phyloP scores from a whole-genome alignment of 2,888 invertebrate species.

The Oscheius sp. region DNA sequence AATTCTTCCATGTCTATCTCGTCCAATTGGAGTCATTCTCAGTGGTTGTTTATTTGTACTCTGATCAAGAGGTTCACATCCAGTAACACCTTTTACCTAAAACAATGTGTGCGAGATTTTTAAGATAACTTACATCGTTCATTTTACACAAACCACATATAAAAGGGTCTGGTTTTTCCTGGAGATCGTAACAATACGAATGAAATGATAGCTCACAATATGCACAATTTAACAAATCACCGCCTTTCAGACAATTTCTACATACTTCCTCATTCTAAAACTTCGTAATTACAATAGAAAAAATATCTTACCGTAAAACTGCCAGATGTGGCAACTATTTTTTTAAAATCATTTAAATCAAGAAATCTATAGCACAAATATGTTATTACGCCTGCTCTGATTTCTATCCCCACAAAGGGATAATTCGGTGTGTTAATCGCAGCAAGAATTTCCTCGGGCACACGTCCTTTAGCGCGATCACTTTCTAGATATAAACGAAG shows the following conservation, averaged over 20 bases:
- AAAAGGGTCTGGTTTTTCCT: conserved; percentile 92
- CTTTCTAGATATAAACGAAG: conserved; percentile 60
- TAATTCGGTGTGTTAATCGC: conserved; percentile 76
- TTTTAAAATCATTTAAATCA: conserved; percentile 89
- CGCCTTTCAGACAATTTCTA: conserved; percentile 75
- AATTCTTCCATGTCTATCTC: conserved; percentile 93
- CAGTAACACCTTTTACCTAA: conserved; percentile 86
- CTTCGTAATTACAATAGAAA: not conserved
- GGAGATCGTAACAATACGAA: conserved; percentile 91
- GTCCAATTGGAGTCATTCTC: conserved; percentile 92
- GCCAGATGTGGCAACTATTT: conserved; percentile 86
- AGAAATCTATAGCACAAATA: conserved; percentile 94
- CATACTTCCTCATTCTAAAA: conserved; percentile 76
- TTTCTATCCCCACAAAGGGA: conserved; percentile 86
- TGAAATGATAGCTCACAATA: conserved; percentile 98
- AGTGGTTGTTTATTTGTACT: conserved; percentile 87
- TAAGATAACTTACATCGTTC: conserved; percentile 80
- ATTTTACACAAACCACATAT: conserved; percentile 87
- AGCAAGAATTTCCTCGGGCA: conserved; percentile 52
- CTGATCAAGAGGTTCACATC: conserved; percentile 81
- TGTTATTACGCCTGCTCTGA: conserved; percentile 73
- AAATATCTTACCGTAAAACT: conserved; percentile 51
- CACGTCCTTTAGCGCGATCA: conserved; percentile 44
- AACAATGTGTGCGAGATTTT: not conserved
- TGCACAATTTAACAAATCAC: conserved; percentile 95